These are phyloP conservation scores for Centrocercus urophasianus DNA, from an alignment of 2,113 vertebrate genomes.

Conservation along the genomic window DNA sequence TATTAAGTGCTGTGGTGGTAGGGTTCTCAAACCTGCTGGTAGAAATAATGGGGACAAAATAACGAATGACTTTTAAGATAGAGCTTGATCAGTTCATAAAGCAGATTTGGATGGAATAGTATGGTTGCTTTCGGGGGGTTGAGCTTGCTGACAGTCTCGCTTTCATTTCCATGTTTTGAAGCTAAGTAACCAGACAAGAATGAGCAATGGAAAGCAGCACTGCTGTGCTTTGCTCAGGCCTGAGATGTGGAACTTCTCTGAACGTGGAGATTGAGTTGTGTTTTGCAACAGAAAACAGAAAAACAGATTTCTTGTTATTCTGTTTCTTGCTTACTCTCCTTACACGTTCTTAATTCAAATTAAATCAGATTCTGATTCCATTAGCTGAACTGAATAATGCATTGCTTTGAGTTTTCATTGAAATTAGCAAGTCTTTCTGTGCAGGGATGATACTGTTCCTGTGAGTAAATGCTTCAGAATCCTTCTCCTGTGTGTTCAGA, in stretches of 20 bases:
- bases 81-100: background rate
- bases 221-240: background rate
- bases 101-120: background rate
- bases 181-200: background rate
- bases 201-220: background rate
- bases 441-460: slow-evolving; percentile 10
- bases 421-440: slow-evolving; percentile 30
- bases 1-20: background rate
- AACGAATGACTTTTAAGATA: background rate
- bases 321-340: background rate
- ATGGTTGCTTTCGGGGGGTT: background rate
- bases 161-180: background rate
- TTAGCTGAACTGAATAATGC: slow-evolving; percentile 54
- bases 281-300: background rate
- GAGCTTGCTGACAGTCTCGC: background rate
- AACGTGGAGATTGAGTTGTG: background rate
- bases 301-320: background rate
- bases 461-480: slow-evolving; percentile 39
- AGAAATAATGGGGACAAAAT: background rate
- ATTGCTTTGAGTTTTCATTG: background rate
- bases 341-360: slow-evolving; percentile 42
- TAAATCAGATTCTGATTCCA: background rate
- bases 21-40: background rate
- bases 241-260: background rate
- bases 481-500: background rate